Percentiles rank a stretch among this genome's conserved stretches.
Conservation (phyloP, 2,797 vertebrate genomes). For the Delichon dasypus region DNA sequence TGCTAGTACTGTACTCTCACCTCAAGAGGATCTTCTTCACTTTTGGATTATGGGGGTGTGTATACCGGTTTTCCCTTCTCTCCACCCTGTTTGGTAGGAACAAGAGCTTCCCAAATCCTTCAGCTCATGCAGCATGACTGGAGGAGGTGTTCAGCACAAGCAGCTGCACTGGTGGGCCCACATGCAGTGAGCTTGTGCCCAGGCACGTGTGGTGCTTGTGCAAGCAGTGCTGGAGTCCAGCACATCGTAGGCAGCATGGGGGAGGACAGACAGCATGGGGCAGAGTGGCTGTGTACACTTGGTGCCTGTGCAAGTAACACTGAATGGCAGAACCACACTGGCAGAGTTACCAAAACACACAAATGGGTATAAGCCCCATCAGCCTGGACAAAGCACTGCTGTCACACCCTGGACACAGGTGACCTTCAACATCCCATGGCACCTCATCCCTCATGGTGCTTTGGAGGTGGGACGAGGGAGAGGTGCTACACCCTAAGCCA, state of each 20-base stretch:
- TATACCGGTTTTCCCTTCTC: background rate
- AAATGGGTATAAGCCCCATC: fast-evolving
- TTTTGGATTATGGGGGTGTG: background rate
- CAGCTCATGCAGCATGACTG: fast-evolving
- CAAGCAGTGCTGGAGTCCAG: background rate
- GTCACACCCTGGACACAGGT: background rate
- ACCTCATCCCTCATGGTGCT: background rate
- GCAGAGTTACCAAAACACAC: background rate
- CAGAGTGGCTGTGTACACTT: background rate
- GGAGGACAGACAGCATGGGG: background rate
- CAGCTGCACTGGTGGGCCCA: fast-evolving
- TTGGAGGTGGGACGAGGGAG: background rate
- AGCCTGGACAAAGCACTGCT: background rate
- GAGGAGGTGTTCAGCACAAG: background rate
- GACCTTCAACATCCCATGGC: background rate
- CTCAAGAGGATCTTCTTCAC: background rate
- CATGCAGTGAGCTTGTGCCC: background rate
- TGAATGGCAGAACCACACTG: background rate
- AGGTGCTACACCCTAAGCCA: background rate
- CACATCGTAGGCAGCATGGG: fast-evolving
- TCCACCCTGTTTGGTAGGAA: background rate
- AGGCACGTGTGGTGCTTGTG: fast-evolving
- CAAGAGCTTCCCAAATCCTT: background rate
- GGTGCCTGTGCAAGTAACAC: fast-evolving
- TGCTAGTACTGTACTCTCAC: background rate